Base-by-base conservation (phyloP, 1,140 invertebrate species). In the Sycophaga agraensis region DNA sequence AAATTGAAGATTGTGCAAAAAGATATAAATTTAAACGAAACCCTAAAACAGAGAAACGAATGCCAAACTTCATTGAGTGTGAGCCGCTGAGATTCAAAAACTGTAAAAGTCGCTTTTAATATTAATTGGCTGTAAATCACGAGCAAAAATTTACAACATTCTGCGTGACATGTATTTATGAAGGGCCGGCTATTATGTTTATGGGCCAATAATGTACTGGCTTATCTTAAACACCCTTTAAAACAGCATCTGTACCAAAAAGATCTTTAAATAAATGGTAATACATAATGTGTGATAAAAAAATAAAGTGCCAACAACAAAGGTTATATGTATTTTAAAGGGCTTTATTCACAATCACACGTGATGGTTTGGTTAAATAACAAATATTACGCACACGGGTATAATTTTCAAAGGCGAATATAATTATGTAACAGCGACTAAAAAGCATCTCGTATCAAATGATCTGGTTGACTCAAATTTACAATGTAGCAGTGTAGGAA, bases 111-210 rank as follows among this genome's bases (percentile, higher is more conserved):
- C 21, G 21, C 26, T 16, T 26, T 14, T 22, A 9, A 21, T 48
- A 57, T 57, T 57, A 57, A 57, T 57, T 57, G 54, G 54, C 55
- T 49, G 24, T 58, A 58, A 58, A 57, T 57, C 55, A 49, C n/a
- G 14, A 14, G 49, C 45, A 49, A 58, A 58, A 58, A 49, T 49
- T 58, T 58, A 58, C 55, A 58, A 49, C 43, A 39, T 49, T 48
- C 19, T 14, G n/a, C 45, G n/a, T 58, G 45, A 48, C 43, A 49
- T 40, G 55, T 49, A 49, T 58, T 49, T 49, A 58, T 48, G 46
- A 58, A 49, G 31, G 45, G 42, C 35, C 28, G 12, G 24, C 45
- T 34, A 49, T 49, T 48, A 58, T 58, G 26, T 58, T 58, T 58
- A 39, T 39, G 54, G 37, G 54, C 26, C 31, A 57, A 56, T 56